Conservation (phyloP, 2,113 vertebrate genomes). For the Ciconia maguari region DNA sequence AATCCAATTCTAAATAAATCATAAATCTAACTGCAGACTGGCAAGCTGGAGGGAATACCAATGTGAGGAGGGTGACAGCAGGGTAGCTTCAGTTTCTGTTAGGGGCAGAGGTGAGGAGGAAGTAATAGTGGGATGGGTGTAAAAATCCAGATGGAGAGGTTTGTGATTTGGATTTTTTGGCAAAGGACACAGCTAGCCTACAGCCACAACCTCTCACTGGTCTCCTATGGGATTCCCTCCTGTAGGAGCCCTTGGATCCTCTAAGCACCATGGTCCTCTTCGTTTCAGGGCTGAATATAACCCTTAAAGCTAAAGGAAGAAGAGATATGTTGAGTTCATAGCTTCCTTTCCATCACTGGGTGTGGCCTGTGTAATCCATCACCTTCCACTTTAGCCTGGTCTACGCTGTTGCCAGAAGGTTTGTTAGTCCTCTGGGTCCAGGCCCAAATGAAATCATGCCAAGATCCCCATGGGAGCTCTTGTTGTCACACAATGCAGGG, state of each 20-base stretch:
- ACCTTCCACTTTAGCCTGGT: neutral
- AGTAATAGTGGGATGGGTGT: neutral
- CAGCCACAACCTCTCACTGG: neutral
- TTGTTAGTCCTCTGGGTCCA: neutral
- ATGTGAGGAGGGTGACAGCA: neutral
- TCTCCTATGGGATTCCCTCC: neutral
- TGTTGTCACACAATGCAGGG: neutral
- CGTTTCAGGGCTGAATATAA: neutral
- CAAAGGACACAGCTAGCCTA: neutral
- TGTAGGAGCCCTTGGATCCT: neutral
- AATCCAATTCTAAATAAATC: slow-evolving; percentile 80
- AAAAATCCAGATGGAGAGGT: neutral
- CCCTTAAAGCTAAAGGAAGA: neutral
- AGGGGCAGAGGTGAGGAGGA: neutral
- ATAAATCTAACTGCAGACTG: slow-evolving; percentile 70
- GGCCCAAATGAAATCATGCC: neutral
- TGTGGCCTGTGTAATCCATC: neutral
- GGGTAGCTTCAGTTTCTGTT: slow-evolving; percentile 1
- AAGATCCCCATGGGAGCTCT: neutral
- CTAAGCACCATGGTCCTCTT: neutral
- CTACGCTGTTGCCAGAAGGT: neutral
- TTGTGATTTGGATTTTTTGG: neutral
- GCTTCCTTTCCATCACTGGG: neutral
- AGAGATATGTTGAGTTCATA: neutral
- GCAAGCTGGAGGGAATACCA: slow-evolving; percentile 62